These are phyloP conservation scores for Tringa solitaria DNA, from an alignment of 2,113 vertebrate species.

Conservation along the genomic window DNA sequence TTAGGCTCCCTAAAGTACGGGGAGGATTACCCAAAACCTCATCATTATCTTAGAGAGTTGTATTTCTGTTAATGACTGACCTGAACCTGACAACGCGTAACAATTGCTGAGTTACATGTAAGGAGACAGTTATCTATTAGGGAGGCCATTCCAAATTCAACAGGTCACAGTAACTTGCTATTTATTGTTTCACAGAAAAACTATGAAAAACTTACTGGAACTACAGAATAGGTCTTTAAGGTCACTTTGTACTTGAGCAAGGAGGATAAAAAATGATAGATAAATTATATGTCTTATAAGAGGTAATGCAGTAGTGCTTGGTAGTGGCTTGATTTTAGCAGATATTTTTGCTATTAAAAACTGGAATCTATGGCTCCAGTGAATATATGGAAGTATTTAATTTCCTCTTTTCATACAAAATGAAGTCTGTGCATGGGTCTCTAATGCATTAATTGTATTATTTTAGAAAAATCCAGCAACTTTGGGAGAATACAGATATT, in stretches of 20 bases:
- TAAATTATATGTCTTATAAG: background rate
- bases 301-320: background rate
- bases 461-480: background rate
- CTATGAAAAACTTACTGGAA: background rate
- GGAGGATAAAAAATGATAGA: background rate
- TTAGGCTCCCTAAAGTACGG: background rate
- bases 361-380: background rate
- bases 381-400: background rate
- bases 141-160: background rate
- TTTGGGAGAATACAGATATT: background rate
- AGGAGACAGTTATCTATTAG: background rate
- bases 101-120: background rate
- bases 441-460: background rate
- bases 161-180: background rate
- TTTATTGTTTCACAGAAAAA: background rate
- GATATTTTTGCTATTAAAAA: background rate
- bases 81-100: background rate
- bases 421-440: background rate
- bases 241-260: background rate
- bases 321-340: background rate
- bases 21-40: background rate
- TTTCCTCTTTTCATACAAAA: background rate
- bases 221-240: background rate
- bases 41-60: background rate
- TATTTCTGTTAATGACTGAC: background rate